Base-by-base conservation (phyloP, 2,797 vertebrate genomes). In the Ibycter americanus region DNA sequence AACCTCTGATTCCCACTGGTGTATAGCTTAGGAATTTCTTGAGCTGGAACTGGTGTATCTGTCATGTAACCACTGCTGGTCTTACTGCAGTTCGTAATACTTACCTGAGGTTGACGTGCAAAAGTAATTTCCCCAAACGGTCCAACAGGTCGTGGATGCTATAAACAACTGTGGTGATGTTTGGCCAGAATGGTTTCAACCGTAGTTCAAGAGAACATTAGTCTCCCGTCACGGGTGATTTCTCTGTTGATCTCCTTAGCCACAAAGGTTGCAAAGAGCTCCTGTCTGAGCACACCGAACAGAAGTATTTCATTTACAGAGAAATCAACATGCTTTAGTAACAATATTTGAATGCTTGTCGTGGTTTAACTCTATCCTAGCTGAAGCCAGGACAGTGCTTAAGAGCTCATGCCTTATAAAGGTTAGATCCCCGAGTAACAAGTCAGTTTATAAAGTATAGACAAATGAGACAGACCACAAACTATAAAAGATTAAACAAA, bases 221-320 rank as follows among this genome's bases (percentile, higher is more conserved):
- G 73, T 79, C 32, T 67, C 14, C 29, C 34, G 42, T 68, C 54
- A 27, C 40, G 29, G 34, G 8, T 46, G 42, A 44, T 29, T 77
- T 71, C 40, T 67, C 34, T 36, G n/a, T 42, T 31, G 13, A 19
- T 31, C 47, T 56, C 12, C 42, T 22, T n/a, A 31, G 46, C 59
- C 59, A 21, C 22, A 52, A 4, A 26, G 17, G 26, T 84, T 84
- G 82, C 40, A 14, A 12, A 73, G 81, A 77, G 59, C 44, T 92
- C 36, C 47, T 0, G 0, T 18, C 26, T 8, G 54, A 36, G 42
- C n/a, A 6, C 4, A 0, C 6, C 7, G 34, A 74, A 36, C 7
- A 5, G 9, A 62, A 67, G 27, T 23, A 19, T 23, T 55, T 38
- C 13, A 5, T 42, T 47, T 5, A 5, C 9, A 42, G 67, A 58